phyloP scores from a whole-genome alignment of 2,113 vertebrate genomes.

The Oenanthe melanoleuca region DNA sequence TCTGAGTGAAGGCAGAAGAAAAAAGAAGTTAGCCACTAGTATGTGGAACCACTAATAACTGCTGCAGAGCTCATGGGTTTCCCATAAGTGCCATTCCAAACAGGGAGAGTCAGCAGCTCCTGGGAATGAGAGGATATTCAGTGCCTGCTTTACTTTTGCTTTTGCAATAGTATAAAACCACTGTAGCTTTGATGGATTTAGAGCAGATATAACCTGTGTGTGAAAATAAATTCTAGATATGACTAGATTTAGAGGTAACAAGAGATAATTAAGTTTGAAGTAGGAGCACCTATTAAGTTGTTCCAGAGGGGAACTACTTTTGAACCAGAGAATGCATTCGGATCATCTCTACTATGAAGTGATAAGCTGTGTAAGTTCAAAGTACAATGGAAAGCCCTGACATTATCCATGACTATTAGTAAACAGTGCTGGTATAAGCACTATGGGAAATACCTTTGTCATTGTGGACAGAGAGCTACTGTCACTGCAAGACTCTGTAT shows the following conservation, averaged over 20 bases:
- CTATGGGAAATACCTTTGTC: neutral
- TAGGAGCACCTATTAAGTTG: neutral
- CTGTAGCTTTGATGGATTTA: neutral
- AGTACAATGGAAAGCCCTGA: neutral
- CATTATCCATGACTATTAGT: neutral
- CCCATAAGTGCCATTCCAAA: neutral
- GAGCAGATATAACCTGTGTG: neutral
- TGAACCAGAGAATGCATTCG: neutral
- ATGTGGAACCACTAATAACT: too few relatives aligned
- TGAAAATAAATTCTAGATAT: neutral
- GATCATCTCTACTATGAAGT: neutral
- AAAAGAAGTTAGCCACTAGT: too few relatives aligned
- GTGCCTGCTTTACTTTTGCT: neutral
- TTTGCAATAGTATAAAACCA: neutral
- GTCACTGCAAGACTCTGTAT: neutral
- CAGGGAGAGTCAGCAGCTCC: neutral
- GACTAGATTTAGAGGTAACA: neutral
- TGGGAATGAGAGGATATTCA: neutral
- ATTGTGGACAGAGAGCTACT: neutral
- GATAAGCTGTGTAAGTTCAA: conserved; percentile 15
- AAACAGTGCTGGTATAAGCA: neutral
- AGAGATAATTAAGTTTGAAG: neutral
- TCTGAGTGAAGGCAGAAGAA: too few relatives aligned
- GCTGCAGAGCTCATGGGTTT: neutral
- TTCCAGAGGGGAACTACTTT: neutral